phyloP scores from a whole-genome alignment of 2,113 vertebrate species.

The Stigmatopora argus region DNA sequence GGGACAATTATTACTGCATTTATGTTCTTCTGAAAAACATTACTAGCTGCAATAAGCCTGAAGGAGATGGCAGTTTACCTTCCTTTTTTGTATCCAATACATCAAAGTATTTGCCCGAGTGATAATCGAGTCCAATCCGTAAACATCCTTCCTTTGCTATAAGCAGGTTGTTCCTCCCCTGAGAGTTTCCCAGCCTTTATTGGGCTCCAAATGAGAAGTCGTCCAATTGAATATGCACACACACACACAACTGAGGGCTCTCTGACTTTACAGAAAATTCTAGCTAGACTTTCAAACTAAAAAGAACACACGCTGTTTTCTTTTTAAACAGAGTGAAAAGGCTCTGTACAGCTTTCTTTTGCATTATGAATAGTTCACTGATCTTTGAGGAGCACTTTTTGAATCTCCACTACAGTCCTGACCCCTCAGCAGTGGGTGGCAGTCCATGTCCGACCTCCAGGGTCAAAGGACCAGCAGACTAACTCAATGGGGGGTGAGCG shows the following conservation, averaged over 20 bases:
- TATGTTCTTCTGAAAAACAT: constrained; percentile 11
- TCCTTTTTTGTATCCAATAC: constrained; percentile 25
- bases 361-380: constrained; percentile 59
- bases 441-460: constrained; percentile 39
- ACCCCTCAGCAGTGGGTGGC: constrained; percentile 69
- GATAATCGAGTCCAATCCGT: constrained; percentile 24
- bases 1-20: constrained; percentile 7
- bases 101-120: constrained; percentile 23
- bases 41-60: constrained; percentile 17
- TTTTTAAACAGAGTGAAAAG: constrained; percentile 58
- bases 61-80: constrained; percentile 21
- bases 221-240: constrained; percentile 7
- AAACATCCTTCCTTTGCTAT: constrained; percentile 31
- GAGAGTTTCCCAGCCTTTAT: constrained; percentile 30
- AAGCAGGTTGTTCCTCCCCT: constrained; percentile 23
- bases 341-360: constrained; percentile 20
- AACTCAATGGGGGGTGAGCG: constrained; percentile 39
- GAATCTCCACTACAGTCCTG: constrained; percentile 61
- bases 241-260: neutral
- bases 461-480: constrained; percentile 43
- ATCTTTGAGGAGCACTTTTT: constrained; percentile 52
- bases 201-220: constrained; percentile 16
- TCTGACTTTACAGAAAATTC: neutral
- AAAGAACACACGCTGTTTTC: constrained; percentile 41
- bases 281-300: neutral